Base-by-base conservation (phyloP, 2,797 vertebrate genomes). In the Zalophus californianus region DNA sequence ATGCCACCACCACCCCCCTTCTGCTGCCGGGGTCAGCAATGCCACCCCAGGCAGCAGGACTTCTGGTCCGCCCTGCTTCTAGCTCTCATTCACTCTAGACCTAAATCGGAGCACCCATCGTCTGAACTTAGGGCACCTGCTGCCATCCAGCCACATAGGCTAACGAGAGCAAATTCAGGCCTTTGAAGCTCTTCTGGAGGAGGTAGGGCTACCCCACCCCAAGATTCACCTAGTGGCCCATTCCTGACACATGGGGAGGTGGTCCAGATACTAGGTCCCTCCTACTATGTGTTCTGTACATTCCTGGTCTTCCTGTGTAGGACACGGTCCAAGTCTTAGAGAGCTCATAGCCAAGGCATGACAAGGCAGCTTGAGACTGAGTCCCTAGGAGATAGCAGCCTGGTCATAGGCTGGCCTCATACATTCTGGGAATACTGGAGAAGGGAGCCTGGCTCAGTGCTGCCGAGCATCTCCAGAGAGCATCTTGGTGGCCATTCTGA, bases 141-240 rank as follows among this genome's bases (percentile, higher is more conserved):
- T 44, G 41, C 27, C 5, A 14, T 10, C 7, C 23, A 23, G 23
- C 56, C 79, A 41, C 21, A 60, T 14, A 82, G 73, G 58, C 50
- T 29, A 54, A 75, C 5, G 16, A 18, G 9, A 86, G 6, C 23
- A 82, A 52, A 73, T 21, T 35, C 48, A 44, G 18, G 11, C n/a
- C 50, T 44, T 80, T 73, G 38, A 29, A n/a, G 25, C 3, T 35
- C 18, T 70, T 25, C 9, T n/a, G 1, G 1, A 90, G 20, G 48
- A 96, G 7, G 21, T 48, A 87, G 20, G 66, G n/a, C 32, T 14
- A 14, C 4, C 1, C 7, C 4, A 83, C 29, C 21, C 54, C 16
- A 13, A 32, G 27, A n/a, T 25, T 23, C n/a, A 29, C 15, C 0
- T 9, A 11, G 3, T 0, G 27, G 18, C 27, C 9, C 23, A 11